These are phyloP conservation scores for Allophyes oxyacanthae DNA, from an alignment of 2,888 invertebrate species.

Conservation along the genomic window DNA sequence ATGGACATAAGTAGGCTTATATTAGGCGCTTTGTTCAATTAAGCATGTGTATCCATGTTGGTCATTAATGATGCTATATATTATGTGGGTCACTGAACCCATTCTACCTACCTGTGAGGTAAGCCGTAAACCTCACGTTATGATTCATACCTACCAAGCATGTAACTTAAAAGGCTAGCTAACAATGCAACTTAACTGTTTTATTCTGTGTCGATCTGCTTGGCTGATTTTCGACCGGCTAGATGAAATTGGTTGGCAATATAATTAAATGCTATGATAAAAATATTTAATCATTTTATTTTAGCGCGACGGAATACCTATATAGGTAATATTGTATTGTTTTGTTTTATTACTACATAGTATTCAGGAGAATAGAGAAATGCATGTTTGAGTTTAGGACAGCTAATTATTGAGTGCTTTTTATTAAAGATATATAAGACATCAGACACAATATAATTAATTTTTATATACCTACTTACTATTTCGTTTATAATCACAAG, in stretches of 20 bases:
- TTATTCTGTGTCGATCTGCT: constrained; percentile 51
- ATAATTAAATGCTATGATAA: too few species aligned
- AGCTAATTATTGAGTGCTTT: too few species aligned
- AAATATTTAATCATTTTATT: too few species aligned
- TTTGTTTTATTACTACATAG: too few species aligned
- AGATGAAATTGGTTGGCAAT: constrained; percentile 17
- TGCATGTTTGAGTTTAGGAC: too few species aligned
- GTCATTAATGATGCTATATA: constrained; percentile 51
- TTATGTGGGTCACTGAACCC: constrained; percentile 59
- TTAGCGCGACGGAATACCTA: too few species aligned
- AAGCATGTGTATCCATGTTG: constrained; percentile 42
- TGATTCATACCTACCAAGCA: constrained; percentile 52
- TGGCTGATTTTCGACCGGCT: constrained; percentile 37
- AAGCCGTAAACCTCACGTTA: constrained; percentile 38
- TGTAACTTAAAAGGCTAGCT: constrained; percentile 44
- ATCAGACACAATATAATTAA: too few species aligned
- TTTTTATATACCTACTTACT: too few species aligned
- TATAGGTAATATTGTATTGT: too few species aligned
- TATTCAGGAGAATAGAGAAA: not conserved
- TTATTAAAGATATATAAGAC: too few species aligned
- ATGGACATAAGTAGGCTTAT: constrained; percentile 20
- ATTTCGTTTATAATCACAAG: not conserved
- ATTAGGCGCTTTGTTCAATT: constrained; percentile 50
- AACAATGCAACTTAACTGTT: constrained; percentile 57
- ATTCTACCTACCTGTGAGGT: constrained; percentile 42